A percentile compares a stretch with the other conserved stretches of the same genome.
Conservation (phyloP, 1,140 invertebrate genomes). For the Gryon sp. region DNA sequence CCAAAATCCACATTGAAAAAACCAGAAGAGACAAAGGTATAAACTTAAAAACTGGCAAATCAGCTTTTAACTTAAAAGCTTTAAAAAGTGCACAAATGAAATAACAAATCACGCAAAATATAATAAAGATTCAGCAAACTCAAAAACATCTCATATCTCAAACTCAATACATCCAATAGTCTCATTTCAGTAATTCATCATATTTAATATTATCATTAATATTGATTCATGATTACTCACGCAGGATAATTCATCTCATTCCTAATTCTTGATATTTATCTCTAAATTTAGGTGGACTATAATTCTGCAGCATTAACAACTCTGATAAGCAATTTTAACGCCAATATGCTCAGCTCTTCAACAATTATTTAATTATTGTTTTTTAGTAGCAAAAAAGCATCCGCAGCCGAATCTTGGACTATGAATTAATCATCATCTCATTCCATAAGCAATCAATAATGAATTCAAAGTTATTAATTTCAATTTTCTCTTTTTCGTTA, state of each 20-base stretch:
- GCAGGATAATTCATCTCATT: too few relatives aligned
- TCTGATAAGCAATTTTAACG: slow-evolving; percentile 8
- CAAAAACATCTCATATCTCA: too few relatives aligned
- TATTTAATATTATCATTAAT: too few relatives aligned
- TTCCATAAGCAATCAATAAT: slow-evolving; percentile 2
- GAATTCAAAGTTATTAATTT: slow-evolving; percentile 5
- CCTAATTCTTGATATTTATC: too few relatives aligned
- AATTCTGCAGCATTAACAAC: slow-evolving; percentile 25
- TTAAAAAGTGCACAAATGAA: too few relatives aligned
- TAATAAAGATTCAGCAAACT: too few relatives aligned
- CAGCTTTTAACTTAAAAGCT: too few relatives aligned
- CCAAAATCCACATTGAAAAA: slow-evolving; percentile 63
- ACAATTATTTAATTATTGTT: background rate
- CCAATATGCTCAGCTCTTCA: slow-evolving; percentile 5
- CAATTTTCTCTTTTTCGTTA: slow-evolving; percentile 49
- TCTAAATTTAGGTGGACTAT: slow-evolving; percentile 17
- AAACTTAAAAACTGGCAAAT: too few relatives aligned
- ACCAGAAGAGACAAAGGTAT: slow-evolving; percentile 59
- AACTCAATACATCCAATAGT: too few relatives aligned
- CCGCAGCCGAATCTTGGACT: slow-evolving; percentile 6
- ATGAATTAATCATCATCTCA: slow-evolving; percentile 15
- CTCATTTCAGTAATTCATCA: too few relatives aligned
- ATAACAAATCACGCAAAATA: too few relatives aligned
- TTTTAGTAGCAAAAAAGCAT: slow-evolving; percentile 32
- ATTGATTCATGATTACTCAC: too few relatives aligned